Evolutionary conservation across 2,797 vertebrate genomes (phyloP), one percentile per base, ranked within the genome.

Genomic region (Falco berigora): DNA sequence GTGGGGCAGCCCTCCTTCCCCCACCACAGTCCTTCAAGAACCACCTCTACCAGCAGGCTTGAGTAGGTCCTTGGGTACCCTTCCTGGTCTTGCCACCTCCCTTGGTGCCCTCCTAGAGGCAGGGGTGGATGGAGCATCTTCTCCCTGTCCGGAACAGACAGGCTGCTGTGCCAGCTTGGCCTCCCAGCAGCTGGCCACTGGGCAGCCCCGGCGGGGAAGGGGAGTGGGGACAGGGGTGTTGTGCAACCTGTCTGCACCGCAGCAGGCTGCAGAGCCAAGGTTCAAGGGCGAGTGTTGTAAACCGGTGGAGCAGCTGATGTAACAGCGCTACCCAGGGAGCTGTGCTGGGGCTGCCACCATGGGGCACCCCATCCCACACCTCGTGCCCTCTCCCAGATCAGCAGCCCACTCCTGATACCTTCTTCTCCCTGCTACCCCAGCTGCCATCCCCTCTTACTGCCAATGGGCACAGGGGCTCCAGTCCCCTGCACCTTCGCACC

Each of bases 211-310:
- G 16, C 2, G 2, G 55, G 42, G 79, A 78, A 75, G 71, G 47
- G 47, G n/a, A 89, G 52, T 7, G 0, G 28, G 61, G 74, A 36
- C 9, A 7, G 40, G 21, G 3, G 11, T 53, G 14, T 96, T 97
- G 90, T 93, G 91, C 80, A 96, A 97, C 1, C 3, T 73, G 86
- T 84, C 69, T 87, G 64, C 53, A 69, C 53, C 3, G 2, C 63
- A 56, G 53, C 46, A 58, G 83, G 47, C 62, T 69, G 49, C 4
- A 8, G 82, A 91, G 75, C 62, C 95, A 92, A 96, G 95, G 94
- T 83, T 96, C 96, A 97, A 97, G 96, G 96, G 83, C 63, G 4
- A 73, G 30, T 64, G 55, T 62, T 85, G 83, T 85, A 94, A 95
- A 87, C 34, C 4, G 4, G 9, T 4, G 24, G 42, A 63, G 68